Percentiles rank a stretch among this genome's conserved stretches.
Evolutionary conservation across 2,797 vertebrate species (phyloP).

Genomic region (Scolopax rusticola): DNA sequence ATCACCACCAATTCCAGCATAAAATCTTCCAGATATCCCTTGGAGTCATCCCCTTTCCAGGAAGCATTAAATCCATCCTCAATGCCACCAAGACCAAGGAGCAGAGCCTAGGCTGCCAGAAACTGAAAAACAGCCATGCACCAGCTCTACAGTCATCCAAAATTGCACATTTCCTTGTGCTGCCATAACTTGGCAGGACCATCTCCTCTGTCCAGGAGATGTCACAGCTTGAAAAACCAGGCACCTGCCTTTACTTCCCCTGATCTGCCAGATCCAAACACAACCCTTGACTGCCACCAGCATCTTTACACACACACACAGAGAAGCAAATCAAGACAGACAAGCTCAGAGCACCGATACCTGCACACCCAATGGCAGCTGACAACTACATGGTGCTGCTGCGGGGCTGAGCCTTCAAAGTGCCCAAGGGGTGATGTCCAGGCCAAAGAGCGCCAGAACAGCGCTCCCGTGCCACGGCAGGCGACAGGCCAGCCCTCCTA

Average conservation of each 20-base stretch:
- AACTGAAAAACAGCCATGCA: fast-evolving
- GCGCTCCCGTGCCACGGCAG: background rate
- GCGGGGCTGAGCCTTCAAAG: background rate
- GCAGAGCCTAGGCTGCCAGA: background rate
- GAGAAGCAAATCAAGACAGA: fast-evolving
- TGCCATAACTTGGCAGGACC: fast-evolving
- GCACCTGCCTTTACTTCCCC: background rate
- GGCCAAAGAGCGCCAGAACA: background rate
- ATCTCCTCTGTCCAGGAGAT: fast-evolving
- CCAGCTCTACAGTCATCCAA: fast-evolving
- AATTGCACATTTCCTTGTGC: fast-evolving
- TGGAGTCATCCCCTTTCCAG: background rate
- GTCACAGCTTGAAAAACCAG: background rate
- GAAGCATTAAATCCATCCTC: background rate
- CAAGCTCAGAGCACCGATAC: fast-evolving
- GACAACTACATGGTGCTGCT: fast-evolving
- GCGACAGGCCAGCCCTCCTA: no score
- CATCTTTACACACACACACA: background rate
- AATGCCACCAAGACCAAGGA: background rate
- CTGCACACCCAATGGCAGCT: fast-evolving
- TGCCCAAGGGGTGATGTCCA: fast-evolving
- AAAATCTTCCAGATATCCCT: background rate
- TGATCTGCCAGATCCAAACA: fast-evolving
- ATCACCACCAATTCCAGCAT: background rate
- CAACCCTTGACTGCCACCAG: background rate